These are phyloP conservation scores for Frieseomelitta varia DNA, from an alignment of 1,140 invertebrate species.

Conservation along the genomic window DNA sequence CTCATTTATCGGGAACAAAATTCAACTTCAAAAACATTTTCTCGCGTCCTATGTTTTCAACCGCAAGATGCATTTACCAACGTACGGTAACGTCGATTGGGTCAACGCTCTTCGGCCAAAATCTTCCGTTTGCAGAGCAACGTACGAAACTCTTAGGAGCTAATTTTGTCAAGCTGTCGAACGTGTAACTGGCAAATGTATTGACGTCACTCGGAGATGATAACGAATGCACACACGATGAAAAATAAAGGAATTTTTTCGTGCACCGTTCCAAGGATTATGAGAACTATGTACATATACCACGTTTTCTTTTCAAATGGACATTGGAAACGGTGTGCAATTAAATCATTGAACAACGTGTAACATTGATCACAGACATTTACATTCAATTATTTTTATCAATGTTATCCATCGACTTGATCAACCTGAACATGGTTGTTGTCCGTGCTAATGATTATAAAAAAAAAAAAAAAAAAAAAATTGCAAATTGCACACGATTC, in stretches of 20 bases:
- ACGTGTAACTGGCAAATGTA: neutral
- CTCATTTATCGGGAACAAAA: neutral
- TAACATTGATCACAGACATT: neutral
- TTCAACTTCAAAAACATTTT: neutral
- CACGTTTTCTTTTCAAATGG: slow-evolving; percentile 12
- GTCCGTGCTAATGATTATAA: neutral
- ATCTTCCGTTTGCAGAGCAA: slow-evolving; percentile 13
- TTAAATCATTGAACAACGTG: neutral
- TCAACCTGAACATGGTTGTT: neutral
- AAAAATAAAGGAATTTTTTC: slow-evolving; percentile 7
- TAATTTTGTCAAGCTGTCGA: neutral
- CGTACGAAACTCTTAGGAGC: neutral
- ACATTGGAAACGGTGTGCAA: slow-evolving; percentile 6
- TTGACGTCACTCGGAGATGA: neutral
- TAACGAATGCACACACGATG: neutral
- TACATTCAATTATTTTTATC: slow-evolving; percentile 37
- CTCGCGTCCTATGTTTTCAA: neutral
- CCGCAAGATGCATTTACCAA: slow-evolving; percentile 3
- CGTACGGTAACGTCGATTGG: neutral
- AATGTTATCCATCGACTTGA: slow-evolving; percentile 35
- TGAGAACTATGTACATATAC: neutral
- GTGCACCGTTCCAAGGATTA: slow-evolving; percentile 17
- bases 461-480: neutral
- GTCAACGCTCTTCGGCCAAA: neutral
- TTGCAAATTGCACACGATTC: neutral